Percentiles rank a stretch among this genome's conserved stretches.
phyloP scores from a whole-genome alignment of 2,888 invertebrate genomes.

The Cenopis cana region DNA sequence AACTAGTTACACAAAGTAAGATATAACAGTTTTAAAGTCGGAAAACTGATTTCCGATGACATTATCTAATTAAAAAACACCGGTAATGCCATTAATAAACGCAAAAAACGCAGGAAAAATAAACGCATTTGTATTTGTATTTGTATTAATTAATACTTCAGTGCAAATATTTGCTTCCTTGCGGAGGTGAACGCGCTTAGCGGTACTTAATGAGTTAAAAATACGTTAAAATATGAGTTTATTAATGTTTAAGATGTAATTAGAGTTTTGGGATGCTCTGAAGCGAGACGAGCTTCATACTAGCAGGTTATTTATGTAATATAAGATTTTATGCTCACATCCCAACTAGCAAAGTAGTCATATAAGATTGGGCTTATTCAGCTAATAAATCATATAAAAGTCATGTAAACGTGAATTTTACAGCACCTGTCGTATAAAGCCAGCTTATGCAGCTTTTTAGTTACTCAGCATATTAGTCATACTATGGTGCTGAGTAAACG shows the following conservation, averaged over 20 bases:
- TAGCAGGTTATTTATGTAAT: constrained; percentile 1
- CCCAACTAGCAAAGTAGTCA: too few species aligned
- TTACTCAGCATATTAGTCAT: too few species aligned
- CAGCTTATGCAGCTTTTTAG: too few species aligned
- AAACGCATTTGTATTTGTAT: too few species aligned
- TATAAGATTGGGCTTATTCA: too few species aligned
- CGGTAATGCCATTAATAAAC: background rate
- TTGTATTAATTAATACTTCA: too few species aligned
- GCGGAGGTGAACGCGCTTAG: constrained; percentile 31
- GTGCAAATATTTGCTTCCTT: constrained; percentile 20
- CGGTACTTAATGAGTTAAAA: constrained; percentile 22
- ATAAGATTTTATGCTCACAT: too few species aligned
- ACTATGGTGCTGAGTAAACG: too few species aligned
- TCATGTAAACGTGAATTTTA: too few species aligned
- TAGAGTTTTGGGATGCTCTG: constrained; percentile 15
- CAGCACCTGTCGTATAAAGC: too few species aligned
- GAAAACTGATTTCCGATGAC: background rate
- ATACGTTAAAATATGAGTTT: constrained; percentile 24
- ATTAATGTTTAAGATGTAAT: constrained; percentile 34
- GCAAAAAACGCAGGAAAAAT: too few species aligned
- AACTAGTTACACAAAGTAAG: background rate
- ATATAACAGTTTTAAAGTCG: background rate
- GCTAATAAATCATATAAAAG: too few species aligned
- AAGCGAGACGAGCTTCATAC: background rate
- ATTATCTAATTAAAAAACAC: background rate